phyloP scores from a whole-genome alignment of 2,888 invertebrate genomes.

The Hylaea fasciaria region DNA sequence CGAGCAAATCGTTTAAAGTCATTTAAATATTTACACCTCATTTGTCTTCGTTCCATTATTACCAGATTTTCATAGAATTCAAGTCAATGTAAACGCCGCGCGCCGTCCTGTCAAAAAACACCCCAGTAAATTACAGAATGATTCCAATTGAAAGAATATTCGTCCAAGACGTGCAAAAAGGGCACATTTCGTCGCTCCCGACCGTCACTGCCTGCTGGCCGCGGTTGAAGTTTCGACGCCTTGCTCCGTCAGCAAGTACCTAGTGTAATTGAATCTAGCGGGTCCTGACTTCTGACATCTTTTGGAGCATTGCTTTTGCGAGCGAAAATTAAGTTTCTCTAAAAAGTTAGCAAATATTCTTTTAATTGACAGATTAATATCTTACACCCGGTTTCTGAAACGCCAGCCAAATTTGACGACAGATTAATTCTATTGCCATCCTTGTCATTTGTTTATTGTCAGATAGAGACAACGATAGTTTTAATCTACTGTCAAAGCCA shows the following conservation, averaged over 20 bases:
- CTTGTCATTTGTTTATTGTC: too few relatives aligned
- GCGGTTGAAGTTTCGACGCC: conserved; percentile 65
- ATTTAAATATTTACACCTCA: too few relatives aligned
- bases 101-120: neutral
- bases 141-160: conserved; percentile 11
- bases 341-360: neutral
- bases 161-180: conserved; percentile 4
- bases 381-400: too few relatives aligned
- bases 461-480: too few relatives aligned
- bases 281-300: conserved; percentile 44
- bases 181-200: conserved; percentile 5
- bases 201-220: conserved; percentile 46
- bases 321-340: conserved; percentile 10
- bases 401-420: too few relatives aligned
- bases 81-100: neutral
- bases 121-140: neutral
- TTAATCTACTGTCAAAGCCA: too few relatives aligned
- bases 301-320: conserved; percentile 57
- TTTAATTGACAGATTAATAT: too few relatives aligned
- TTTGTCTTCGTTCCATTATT: too few relatives aligned
- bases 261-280: conserved; percentile 71
- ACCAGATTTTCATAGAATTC: neutral
- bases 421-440: too few relatives aligned
- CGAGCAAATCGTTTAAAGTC: too few relatives aligned
- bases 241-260: conserved; percentile 57